Base-by-base conservation (phyloP, 2,797 vertebrate species). In the Sebastes itinus region DNA sequence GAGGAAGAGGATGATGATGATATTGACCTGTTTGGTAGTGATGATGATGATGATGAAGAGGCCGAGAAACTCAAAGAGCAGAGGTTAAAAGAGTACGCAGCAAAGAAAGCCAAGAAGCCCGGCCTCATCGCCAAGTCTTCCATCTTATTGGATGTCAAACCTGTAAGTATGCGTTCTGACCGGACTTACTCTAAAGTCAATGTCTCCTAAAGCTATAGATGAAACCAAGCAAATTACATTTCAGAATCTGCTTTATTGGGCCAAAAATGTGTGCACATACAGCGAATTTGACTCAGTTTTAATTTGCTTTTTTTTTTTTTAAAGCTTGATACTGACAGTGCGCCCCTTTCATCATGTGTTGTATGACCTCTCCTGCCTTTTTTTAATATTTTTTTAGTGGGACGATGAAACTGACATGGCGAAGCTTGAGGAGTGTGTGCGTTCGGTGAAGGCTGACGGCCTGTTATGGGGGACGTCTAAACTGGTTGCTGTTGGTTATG, bases 361-460 rank as follows among this genome's bases (percentile, higher is more conserved):
- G 33, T 2, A 13, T 38, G 14, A 6, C 7, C 25, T 32, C 13
- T 32, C 2, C 23, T 4, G 33, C 7, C 9, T 22, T 2, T 55
- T 65, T 14, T 35, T 14, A n/a, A n/a, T 2, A 55, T 67, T 46
- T 20, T 12, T 20, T 12, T 9, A 99, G 98, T 99, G 98, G 98
- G 98, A 99, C 0, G 98, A 99, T 0, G 98, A 99, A 91, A 99
- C 98, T 0, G 97, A 99, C 93, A 99, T 99, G 98, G 93, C 25
- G 0, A 97, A 97, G 94, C 92, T 99, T 95, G 98, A 99, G 90
- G 96, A 97, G 86, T 97, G 97, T 0, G 98, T 99, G 76, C 96
- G 98, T 3, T 97, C 98, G 0, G 61, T 99, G 72, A 95, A 96
- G 82, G 92, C 97, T 7, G 97, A 99, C 0, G 98, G 98, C 0